Percentiles rank a stretch among this genome's conserved stretches.
These are phyloP conservation scores for Notodonta ziczac DNA, from an alignment of 2,888 invertebrate species.

Conservation along the genomic window DNA sequence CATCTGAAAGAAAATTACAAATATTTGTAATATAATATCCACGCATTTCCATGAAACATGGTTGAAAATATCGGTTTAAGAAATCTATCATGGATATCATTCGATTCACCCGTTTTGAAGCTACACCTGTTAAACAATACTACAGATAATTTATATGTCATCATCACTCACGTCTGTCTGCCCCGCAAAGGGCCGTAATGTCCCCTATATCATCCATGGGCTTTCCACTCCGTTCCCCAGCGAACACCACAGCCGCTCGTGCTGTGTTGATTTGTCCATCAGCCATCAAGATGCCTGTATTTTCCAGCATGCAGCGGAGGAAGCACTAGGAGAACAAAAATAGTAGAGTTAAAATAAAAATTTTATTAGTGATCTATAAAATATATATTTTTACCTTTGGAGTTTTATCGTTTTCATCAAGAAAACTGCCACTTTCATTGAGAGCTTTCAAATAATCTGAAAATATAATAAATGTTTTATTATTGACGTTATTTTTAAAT, in stretches of 20 bases:
- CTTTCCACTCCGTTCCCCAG: conserved; percentile 47
- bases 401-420: conserved; percentile 82
- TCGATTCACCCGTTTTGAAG: too few relatives aligned
- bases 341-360: background rate
- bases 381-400: conserved; percentile 74
- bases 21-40: background rate
- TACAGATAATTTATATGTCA: too few relatives aligned
- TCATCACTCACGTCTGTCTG: conserved; percentile 59
- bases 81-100: too few relatives aligned
- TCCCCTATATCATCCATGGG: conserved; percentile 53
- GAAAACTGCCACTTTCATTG: conserved; percentile 81
- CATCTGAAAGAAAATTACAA: conserved; percentile 56
- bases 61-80: too few relatives aligned
- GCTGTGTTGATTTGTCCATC: conserved; percentile 71
- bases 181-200: conserved; percentile 58
- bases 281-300: conserved; percentile 67
- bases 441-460: conserved; percentile 78
- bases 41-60: too few relatives aligned
- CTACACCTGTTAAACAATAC: too few relatives aligned
- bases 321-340: conserved; percentile 69
- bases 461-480: conserved; percentile 23
- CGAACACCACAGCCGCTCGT: conserved; percentile 63
- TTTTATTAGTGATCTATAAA: background rate
- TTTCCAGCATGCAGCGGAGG: conserved; percentile 81
- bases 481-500: too few relatives aligned